These are phyloP conservation scores for Clepsis dumicolana DNA, from an alignment of 2,888 invertebrate species.

Conservation along the genomic window DNA sequence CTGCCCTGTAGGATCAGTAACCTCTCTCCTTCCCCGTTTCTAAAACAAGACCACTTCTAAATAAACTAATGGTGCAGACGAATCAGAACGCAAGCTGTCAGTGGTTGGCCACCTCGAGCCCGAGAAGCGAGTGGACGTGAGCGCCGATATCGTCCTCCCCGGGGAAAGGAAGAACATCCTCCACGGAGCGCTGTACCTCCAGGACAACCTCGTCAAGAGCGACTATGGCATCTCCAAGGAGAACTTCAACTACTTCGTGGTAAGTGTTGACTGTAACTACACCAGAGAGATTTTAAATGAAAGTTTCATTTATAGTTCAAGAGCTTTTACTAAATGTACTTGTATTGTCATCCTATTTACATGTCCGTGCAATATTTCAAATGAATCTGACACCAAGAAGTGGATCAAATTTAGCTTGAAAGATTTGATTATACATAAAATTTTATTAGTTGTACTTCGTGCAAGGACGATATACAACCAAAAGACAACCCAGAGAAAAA, in stretches of 20 bases:
- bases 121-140: slow-evolving; percentile 87
- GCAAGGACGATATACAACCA: too few relatives aligned
- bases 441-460: too few relatives aligned
- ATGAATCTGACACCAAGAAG: too few relatives aligned
- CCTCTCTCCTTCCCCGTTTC: too few relatives aligned
- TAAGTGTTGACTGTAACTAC: slow-evolving; percentile 60
- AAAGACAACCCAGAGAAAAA: too few relatives aligned
- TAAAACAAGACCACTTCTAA: slow-evolving; percentile 2
- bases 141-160: slow-evolving; percentile 83
- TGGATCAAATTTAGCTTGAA: too few relatives aligned
- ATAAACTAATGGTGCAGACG: slow-evolving; percentile 57
- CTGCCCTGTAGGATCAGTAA: too few relatives aligned
- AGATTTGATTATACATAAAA: too few relatives aligned
- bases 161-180: slow-evolving; percentile 86
- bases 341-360: too few relatives aligned
- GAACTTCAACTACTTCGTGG: slow-evolving; percentile 85
- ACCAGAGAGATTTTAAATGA: neutral
- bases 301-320: too few relatives aligned
- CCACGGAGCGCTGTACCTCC: slow-evolving; percentile 86
- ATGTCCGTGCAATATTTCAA: too few relatives aligned
- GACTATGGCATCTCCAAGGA: slow-evolving; percentile 87
- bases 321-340: too few relatives aligned
- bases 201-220: slow-evolving; percentile 88
- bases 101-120: slow-evolving; percentile 85
- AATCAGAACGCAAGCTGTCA: slow-evolving; percentile 82